Conservation (phyloP, 2,888 invertebrate species). For the Odontocerum albicorne region DNA sequence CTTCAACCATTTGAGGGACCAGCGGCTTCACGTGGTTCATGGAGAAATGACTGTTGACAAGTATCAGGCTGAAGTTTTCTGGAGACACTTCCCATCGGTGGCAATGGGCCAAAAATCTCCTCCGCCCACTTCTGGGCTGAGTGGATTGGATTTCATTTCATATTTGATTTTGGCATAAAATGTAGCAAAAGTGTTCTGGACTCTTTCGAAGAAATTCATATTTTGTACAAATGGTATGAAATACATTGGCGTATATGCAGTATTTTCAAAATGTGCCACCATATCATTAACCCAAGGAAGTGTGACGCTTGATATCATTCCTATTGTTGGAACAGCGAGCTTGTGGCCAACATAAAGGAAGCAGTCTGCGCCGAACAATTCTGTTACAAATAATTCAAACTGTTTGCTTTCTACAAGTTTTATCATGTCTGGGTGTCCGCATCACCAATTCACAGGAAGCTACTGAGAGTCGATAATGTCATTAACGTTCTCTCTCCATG, state of each 20-base stretch:
- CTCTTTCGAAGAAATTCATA: slow-evolving; percentile 55
- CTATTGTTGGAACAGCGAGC: slow-evolving; percentile 58
- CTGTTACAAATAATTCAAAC: slow-evolving; percentile 41
- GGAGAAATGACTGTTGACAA: slow-evolving; percentile 60
- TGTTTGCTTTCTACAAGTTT: neutral
- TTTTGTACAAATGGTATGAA: slow-evolving; percentile 54
- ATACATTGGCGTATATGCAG: slow-evolving; percentile 59
- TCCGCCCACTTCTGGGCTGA: slow-evolving; percentile 54
- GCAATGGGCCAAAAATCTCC: slow-evolving; percentile 54
- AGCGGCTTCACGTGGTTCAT: slow-evolving; percentile 58
- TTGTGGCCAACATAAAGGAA: slow-evolving; percentile 58
- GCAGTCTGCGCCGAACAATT: slow-evolving; percentile 59
- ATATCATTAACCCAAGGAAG: slow-evolving; percentile 60
- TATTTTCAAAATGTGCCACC: slow-evolving; percentile 59
- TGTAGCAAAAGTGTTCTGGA: slow-evolving; percentile 51
- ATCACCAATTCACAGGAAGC: neutral
- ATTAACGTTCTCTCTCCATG: no score
- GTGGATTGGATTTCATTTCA: slow-evolving; percentile 48
- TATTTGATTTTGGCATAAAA: slow-evolving; percentile 49
- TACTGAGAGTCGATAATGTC: slow-evolving; percentile 4
- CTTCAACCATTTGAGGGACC: slow-evolving; percentile 58
- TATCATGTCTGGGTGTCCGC: neutral
- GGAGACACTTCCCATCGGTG: slow-evolving; percentile 50
- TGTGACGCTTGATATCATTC: slow-evolving; percentile 55
- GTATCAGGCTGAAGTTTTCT: slow-evolving; percentile 55